These are phyloP conservation scores for Hippocampus barbouri DNA, from an alignment of 2,113 vertebrate genomes.

Conservation along the genomic window DNA sequence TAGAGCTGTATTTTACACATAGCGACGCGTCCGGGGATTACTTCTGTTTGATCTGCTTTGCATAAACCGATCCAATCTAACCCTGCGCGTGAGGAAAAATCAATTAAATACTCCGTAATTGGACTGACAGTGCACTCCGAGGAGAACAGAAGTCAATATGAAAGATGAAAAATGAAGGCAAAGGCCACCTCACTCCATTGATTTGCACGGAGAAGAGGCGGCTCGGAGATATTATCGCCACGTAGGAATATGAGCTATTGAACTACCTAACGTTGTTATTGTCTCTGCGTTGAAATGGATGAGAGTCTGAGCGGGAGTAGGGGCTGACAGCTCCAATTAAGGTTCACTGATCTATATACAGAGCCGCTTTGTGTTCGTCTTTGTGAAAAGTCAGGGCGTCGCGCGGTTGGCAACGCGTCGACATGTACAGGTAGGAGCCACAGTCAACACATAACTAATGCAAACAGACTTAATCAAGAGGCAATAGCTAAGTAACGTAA, in stretches of 20 bases:
- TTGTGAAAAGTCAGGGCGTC: conserved; percentile 15
- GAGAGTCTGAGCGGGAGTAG: conserved; percentile 35
- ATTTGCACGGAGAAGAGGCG: conserved; percentile 61
- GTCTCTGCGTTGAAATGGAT: conserved; percentile 59
- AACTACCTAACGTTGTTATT: conserved; percentile 61
- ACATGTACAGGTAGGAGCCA: not conserved
- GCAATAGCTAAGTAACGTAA: not conserved
- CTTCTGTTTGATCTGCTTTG: conserved; percentile 72
- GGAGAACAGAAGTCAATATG: conserved; percentile 69
- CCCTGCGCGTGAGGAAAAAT: conserved; percentile 70
- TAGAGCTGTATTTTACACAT: conserved; percentile 67
- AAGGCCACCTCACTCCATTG: conserved; percentile 68
- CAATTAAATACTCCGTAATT: conserved; percentile 73
- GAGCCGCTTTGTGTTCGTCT: conserved; percentile 36
- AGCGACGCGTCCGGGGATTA: conserved; percentile 60
- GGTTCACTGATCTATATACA: conserved; percentile 44
- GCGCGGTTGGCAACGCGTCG: not conserved
- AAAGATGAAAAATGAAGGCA: conserved; percentile 75
- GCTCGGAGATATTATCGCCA: conserved; percentile 58
- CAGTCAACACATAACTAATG: not conserved
- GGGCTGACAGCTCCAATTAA: conserved; percentile 58
- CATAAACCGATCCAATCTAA: conserved; percentile 73
- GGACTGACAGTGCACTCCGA: conserved; percentile 71
- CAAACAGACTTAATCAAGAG: not conserved
- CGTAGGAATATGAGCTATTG: conserved; percentile 61